Percentiles rank a stretch among this genome's conserved stretches.
Conservation (phyloP, 2,888 invertebrate genomes). For the Tetramorium bicarinatum region DNA sequence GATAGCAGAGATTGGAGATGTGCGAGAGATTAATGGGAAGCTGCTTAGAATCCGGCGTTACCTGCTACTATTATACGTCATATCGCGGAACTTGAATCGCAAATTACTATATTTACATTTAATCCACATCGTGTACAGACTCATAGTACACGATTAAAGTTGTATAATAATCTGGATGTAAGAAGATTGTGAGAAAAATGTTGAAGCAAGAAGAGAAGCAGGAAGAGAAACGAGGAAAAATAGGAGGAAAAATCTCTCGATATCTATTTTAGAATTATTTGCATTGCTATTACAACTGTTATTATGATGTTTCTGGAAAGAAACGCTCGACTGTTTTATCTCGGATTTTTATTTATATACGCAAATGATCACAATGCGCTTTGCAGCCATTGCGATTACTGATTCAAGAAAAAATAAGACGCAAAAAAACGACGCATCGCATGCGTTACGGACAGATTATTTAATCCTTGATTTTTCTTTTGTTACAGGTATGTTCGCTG, state of each 20-base stretch:
- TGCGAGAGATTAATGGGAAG: background rate
- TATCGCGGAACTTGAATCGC: constrained; percentile 9
- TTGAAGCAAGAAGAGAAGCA: background rate
- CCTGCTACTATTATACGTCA: background rate
- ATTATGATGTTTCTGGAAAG: background rate
- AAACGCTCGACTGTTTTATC: background rate
- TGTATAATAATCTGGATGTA: background rate
- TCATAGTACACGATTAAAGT: background rate
- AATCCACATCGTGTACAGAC: too few relatives aligned
- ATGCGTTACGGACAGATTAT: constrained; percentile 47
- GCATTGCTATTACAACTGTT: background rate
- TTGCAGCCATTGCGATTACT: background rate
- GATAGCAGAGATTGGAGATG: background rate
- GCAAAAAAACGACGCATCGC: background rate
- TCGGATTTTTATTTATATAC: background rate
- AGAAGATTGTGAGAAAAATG: background rate
- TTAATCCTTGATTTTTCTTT: constrained; percentile 68
- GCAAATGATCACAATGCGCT: background rate
- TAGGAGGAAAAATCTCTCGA: background rate
- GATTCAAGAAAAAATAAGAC: background rate
- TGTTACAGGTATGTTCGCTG: constrained; percentile 75
- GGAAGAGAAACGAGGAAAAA: background rate
- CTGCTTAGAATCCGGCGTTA: background rate
- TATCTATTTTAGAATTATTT: background rate
- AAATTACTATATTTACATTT: background rate